phyloP scores from a whole-genome alignment of 2,113 vertebrate species.

The Entelurus aequoreus region DNA sequence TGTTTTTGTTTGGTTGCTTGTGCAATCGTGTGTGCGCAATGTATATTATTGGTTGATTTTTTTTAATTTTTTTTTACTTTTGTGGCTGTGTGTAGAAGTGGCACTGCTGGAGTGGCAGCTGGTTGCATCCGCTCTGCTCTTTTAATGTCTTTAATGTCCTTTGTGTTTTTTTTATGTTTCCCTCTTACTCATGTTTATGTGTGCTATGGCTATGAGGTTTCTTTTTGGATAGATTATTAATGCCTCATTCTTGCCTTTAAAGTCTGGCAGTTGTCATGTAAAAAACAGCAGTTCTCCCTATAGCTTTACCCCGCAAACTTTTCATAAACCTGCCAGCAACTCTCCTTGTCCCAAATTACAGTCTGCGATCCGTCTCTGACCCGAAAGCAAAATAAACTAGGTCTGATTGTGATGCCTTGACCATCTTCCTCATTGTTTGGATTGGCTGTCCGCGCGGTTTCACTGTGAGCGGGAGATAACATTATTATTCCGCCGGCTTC shows the following conservation, averaged over 20 bases:
- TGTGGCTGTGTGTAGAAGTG: too few relatives aligned
- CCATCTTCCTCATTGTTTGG: slow-evolving; percentile 66
- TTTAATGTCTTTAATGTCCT: too few relatives aligned
- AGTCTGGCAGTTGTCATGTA: slow-evolving; percentile 9
- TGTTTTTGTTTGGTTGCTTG: too few relatives aligned
- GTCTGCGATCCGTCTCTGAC: slow-evolving; percentile 37
- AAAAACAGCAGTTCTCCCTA: slow-evolving; percentile 31
- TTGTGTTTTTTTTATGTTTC: too few relatives aligned
- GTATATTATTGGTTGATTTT: too few relatives aligned
- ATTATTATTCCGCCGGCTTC: slow-evolving; percentile 56
- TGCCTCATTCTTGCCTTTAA: slow-evolving; percentile 28
- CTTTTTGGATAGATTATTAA: too few relatives aligned
- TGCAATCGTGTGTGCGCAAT: too few relatives aligned
- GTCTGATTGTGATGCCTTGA: slow-evolving; percentile 59
- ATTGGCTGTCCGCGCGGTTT: slow-evolving; percentile 62
- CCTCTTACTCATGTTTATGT: too few relatives aligned
- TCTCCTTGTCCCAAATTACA: slow-evolving; percentile 55
- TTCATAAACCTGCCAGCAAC: slow-evolving; percentile 34
- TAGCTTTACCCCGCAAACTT: slow-evolving; percentile 36
- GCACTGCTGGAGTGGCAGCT: too few relatives aligned
- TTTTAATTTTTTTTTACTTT: too few relatives aligned
- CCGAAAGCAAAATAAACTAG: slow-evolving; percentile 49
- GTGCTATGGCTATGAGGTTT: too few relatives aligned
- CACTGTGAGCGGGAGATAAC: slow-evolving; percentile 49
- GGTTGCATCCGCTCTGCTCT: too few relatives aligned